These are phyloP conservation scores for Dryobota labecula DNA, from an alignment of 2,888 invertebrate species.

Conservation along the genomic window DNA sequence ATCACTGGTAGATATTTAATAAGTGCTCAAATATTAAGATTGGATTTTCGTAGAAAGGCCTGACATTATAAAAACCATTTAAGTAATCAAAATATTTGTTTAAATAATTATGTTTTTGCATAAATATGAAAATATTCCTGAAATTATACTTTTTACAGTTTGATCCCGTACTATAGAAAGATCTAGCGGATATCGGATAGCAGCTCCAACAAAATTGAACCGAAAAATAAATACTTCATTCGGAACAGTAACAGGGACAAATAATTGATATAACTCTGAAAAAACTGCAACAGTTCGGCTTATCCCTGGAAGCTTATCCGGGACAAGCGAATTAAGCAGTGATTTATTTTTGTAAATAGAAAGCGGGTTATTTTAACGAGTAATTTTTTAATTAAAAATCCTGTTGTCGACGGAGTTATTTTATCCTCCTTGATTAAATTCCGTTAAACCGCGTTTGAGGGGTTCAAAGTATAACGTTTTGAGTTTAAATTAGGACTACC, in stretches of 20 bases:
- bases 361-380: conserved; percentile 51
- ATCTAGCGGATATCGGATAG: not conserved
- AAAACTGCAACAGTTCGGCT: conserved; percentile 32
- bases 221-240: conserved; percentile 10
- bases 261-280: conserved; percentile 25
- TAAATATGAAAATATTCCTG: not conserved
- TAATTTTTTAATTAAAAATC: conserved; percentile 69
- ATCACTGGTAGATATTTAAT: conserved; percentile 20
- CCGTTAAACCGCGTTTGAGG: conserved; percentile 47
- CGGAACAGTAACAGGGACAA: conserved; percentile 3
- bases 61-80: not conserved
- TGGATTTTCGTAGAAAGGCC: not conserved
- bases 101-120: not conserved
- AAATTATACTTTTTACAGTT: not conserved
- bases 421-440: conserved; percentile 70
- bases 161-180: not conserved
- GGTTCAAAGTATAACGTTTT: conserved; percentile 28
- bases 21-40: conserved; percentile 24
- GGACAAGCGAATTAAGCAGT: conserved; percentile 30
- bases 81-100: not conserved
- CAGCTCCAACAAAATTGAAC: not conserved
- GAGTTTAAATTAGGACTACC: conserved; percentile 3
- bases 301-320: conserved; percentile 25
- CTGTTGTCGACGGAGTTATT: conserved; percentile 56
- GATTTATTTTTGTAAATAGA: conserved; percentile 52